A percentile compares a stretch with the other conserved stretches of the same genome.
These are phyloP conservation scores for Chauna torquata DNA, from an alignment of 2,113 vertebrate species.

Conservation along the genomic window DNA sequence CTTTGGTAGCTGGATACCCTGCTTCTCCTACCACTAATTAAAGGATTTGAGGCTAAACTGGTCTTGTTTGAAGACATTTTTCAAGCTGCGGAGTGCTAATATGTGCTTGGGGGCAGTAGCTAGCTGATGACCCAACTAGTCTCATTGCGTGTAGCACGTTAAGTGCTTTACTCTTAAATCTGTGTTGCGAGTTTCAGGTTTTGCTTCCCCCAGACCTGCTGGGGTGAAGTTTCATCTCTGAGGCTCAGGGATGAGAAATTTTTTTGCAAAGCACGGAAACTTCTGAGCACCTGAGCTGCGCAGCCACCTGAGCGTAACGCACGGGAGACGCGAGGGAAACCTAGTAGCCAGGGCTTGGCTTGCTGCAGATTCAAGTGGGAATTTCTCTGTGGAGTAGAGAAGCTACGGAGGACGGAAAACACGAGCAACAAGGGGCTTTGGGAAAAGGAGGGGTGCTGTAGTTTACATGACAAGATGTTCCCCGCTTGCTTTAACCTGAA, in stretches of 20 bases:
- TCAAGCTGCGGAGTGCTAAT: neutral
- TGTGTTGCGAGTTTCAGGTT: neutral
- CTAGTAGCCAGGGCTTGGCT: rapidly evolving
- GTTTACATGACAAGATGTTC: rapidly evolving
- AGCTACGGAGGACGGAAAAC: rapidly evolving
- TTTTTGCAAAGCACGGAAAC: neutral
- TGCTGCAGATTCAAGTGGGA: neutral
- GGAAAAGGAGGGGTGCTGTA: neutral
- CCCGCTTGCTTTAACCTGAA: neutral
- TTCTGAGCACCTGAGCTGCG: too few species aligned
- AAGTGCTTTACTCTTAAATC: neutral
- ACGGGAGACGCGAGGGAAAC: too few species aligned
- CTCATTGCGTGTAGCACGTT: rapidly evolving
- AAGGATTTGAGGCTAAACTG: neutral
- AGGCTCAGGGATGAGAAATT: neutral
- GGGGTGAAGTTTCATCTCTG: too few species aligned
- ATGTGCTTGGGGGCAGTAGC: neutral
- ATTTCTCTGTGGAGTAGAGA: rapidly evolving
- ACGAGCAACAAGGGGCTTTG: neutral
- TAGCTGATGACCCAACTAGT: neutral
- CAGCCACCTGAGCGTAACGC: too few species aligned
- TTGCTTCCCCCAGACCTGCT: rapidly evolving
- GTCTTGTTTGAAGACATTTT: neutral
- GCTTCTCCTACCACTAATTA: neutral
- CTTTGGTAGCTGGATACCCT: neutral